Conservation (phyloP, 2,888 invertebrate species). For the Epiperipatus broadwayi region DNA sequence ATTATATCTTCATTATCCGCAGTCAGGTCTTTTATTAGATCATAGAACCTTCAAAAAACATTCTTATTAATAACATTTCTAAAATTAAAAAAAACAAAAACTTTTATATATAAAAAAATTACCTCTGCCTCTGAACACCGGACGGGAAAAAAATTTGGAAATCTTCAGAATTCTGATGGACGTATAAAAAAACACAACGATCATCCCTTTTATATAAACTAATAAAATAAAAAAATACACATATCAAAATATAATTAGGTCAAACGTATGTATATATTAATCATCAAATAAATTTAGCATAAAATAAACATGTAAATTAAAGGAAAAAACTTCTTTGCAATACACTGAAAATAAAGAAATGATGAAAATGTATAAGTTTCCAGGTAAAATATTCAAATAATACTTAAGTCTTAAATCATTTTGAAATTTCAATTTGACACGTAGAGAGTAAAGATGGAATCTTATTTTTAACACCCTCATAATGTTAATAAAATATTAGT, state of each 20-base stretch:
- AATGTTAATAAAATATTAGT: too few relatives aligned
- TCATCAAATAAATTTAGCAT: too few relatives aligned
- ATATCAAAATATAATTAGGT: constrained; percentile 10
- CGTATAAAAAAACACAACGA: constrained; percentile 84
- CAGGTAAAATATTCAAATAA: too few relatives aligned
- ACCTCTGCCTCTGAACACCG: constrained; percentile 52
- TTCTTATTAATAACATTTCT: constrained; percentile 8
- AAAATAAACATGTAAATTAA: too few relatives aligned
- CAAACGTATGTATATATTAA: too few relatives aligned
- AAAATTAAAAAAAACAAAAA: constrained; percentile 6
- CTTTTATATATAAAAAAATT: neutral
- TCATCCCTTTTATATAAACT: constrained; percentile 90
- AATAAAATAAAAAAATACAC: constrained; percentile 21
- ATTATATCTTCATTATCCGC: constrained; percentile 61
- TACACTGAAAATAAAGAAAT: too few relatives aligned
- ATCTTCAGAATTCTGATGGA: constrained; percentile 92
- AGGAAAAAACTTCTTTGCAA: too few relatives aligned
- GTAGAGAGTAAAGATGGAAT: too few relatives aligned
- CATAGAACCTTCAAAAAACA: constrained; percentile 41
- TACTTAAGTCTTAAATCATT: too few relatives aligned
- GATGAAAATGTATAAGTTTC: too few relatives aligned
- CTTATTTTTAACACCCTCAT: too few relatives aligned
- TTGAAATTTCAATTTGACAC: too few relatives aligned
- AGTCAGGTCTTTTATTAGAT: constrained; percentile 64
- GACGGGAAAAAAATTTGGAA: constrained; percentile 97